These are phyloP conservation scores for Volucella bombylans DNA, from an alignment of 2,888 invertebrate species.

Conservation along the genomic window DNA sequence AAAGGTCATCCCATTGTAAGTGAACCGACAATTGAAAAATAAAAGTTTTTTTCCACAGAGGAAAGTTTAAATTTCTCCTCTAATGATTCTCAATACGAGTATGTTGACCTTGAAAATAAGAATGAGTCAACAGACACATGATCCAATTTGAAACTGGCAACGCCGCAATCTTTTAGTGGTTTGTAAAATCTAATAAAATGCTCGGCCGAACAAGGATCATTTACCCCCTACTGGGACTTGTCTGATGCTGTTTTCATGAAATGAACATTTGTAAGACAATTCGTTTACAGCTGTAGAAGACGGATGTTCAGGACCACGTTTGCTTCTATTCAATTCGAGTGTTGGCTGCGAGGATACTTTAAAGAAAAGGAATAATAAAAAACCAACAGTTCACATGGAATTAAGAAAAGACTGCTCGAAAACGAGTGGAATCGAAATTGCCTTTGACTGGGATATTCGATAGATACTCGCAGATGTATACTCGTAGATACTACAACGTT, in stretches of 20 bases:
- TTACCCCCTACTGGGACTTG: background rate
- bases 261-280: conserved; percentile 19
- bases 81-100: background rate
- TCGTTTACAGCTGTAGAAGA: conserved; percentile 23
- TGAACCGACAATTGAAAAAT: conserved; percentile 26
- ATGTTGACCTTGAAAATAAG: background rate
- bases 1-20: conserved; percentile 60
- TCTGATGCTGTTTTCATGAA: background rate
- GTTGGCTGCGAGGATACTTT: too few species aligned
- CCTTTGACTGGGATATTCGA: too few species aligned
- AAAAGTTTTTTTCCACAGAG: conserved; percentile 7
- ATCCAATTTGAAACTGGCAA: background rate
- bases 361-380: too few species aligned
- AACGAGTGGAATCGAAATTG: too few species aligned
- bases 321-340: too few species aligned
- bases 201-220: conserved; percentile 13
- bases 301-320: background rate
- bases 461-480: too few species aligned
- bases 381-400: too few species aligned
- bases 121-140: background rate
- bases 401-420: too few species aligned
- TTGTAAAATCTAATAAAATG: conserved; percentile 29
- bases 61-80: conserved; percentile 28
- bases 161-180: conserved; percentile 16
- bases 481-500: too few species aligned